phyloP scores from a whole-genome alignment of 2,888 invertebrate genomes.

The Tyria jacobaeae region DNA sequence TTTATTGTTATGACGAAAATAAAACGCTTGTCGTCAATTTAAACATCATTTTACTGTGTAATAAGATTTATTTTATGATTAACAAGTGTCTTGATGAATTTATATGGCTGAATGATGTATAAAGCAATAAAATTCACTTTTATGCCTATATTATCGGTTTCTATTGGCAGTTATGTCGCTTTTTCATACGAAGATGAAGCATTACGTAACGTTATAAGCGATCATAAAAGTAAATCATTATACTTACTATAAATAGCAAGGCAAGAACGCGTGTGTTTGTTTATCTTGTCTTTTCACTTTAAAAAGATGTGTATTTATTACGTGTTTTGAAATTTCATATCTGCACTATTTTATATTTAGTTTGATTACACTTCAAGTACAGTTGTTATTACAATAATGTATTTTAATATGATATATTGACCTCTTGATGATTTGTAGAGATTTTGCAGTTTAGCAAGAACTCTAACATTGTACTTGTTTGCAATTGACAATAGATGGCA shows the following conservation, averaged over 20 bases:
- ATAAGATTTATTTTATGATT: slow-evolving; percentile 87
- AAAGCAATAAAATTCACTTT: slow-evolving; percentile 82
- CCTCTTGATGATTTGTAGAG: slow-evolving; percentile 11
- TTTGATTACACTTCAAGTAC: slow-evolving; percentile 22
- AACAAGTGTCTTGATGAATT: slow-evolving; percentile 87
- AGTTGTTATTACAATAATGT: slow-evolving; percentile 12
- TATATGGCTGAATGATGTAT: slow-evolving; percentile 84
- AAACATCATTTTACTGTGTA: slow-evolving; percentile 85
- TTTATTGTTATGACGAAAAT: slow-evolving; percentile 87
- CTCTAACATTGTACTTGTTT: slow-evolving; percentile 19
- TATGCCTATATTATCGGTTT: slow-evolving; percentile 79
- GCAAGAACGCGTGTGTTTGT: slow-evolving; percentile 36
- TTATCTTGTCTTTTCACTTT: slow-evolving; percentile 50
- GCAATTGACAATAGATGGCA: slow-evolving; percentile 42
- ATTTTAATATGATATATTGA: slow-evolving; percentile 23
- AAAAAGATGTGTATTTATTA: slow-evolving; percentile 49
- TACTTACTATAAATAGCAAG: slow-evolving; percentile 38
- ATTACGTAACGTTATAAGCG: slow-evolving; percentile 65
- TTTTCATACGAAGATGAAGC: slow-evolving; percentile 65
- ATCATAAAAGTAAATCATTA: slow-evolving; percentile 68
- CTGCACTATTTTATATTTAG: slow-evolving; percentile 18
- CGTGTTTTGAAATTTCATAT: slow-evolving; percentile 26
- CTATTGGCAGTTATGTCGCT: slow-evolving; percentile 79
- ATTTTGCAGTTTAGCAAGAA: slow-evolving; percentile 17
- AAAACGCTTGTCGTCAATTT: slow-evolving; percentile 87